Conservation (phyloP, 2,113 vertebrate genomes). For the Tinamus guttatus region DNA sequence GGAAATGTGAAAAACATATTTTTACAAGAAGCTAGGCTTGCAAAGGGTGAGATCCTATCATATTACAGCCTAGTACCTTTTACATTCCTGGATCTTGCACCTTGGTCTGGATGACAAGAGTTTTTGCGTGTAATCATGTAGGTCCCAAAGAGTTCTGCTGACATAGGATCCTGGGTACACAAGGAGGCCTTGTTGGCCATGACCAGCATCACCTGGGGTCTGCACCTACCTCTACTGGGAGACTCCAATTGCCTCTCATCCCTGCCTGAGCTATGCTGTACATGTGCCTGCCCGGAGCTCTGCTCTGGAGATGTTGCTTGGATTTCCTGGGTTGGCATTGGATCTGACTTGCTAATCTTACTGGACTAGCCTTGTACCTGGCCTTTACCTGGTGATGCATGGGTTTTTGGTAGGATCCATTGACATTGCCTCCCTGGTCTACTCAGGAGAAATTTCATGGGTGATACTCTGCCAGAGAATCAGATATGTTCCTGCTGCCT, state of each 20-base stretch:
- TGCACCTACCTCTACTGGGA: not conserved
- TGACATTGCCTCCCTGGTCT: not conserved
- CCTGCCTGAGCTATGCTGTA: not conserved
- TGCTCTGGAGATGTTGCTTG: not conserved
- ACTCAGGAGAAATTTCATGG: not conserved
- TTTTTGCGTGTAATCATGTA: not conserved
- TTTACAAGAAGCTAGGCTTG: not conserved
- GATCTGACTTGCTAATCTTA: not conserved
- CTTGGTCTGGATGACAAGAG: not conserved
- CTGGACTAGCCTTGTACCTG: not conserved
- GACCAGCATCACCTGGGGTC: not conserved
- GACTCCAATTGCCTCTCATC: not conserved
- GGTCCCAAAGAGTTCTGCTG: not conserved
- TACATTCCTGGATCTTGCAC: not conserved
- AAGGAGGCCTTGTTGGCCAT: not conserved
- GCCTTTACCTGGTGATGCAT: not conserved
- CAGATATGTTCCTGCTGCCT: not conserved
- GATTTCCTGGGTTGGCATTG: not conserved
- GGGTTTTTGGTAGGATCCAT: not conserved
- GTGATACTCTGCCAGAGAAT: not conserved
- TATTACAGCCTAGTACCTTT: constrained; percentile 42
- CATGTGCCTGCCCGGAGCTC: not conserved
- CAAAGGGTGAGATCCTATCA: not conserved
- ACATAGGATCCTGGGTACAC: not conserved
- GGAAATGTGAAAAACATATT: constrained; percentile 27